phyloP scores from a whole-genome alignment of 2,888 invertebrate genomes.

The Atethmia centrago region DNA sequence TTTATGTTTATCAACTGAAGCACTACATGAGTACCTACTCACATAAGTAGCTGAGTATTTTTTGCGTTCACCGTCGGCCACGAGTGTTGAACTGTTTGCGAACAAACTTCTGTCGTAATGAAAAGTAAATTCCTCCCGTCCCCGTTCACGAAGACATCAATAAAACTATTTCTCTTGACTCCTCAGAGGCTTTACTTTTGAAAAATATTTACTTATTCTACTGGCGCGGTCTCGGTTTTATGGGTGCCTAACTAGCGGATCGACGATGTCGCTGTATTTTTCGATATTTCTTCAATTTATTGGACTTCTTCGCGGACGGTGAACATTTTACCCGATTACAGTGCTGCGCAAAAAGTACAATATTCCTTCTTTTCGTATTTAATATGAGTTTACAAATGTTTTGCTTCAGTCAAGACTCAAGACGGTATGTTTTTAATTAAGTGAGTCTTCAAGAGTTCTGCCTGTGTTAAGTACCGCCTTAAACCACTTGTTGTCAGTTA shows the following conservation, averaged over 20 bases:
- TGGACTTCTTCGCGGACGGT: slow-evolving; percentile 56
- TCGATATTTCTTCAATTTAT: slow-evolving; percentile 68
- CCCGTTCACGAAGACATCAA: slow-evolving; percentile 81
- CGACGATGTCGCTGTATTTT: slow-evolving; percentile 59
- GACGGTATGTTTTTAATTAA: slow-evolving; percentile 20
- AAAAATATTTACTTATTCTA: slow-evolving; percentile 83
- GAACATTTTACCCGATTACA: slow-evolving; percentile 57
- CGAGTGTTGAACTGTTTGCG: slow-evolving; percentile 84
- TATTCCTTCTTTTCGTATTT: slow-evolving; percentile 40
- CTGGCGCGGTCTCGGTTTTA: slow-evolving; percentile 66
- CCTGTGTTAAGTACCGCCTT: slow-evolving; percentile 8
- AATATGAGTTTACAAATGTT: slow-evolving; percentile 23
- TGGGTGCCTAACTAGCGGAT: slow-evolving; percentile 66
- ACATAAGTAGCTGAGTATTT: slow-evolving; percentile 58
- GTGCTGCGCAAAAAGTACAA: slow-evolving; percentile 40
- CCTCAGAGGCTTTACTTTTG: slow-evolving; percentile 73
- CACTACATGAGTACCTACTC: slow-evolving; percentile 35
- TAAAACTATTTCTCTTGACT: slow-evolving; percentile 83
- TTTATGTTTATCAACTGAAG: slow-evolving; percentile 59
- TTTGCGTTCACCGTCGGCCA: slow-evolving; percentile 62
- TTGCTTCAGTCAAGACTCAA: slow-evolving; percentile 9
- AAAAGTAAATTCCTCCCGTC: slow-evolving; percentile 84
- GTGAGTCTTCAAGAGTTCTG: slow-evolving; percentile 14
- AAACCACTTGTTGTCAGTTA: slow-evolving; percentile 32
- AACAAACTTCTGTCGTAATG: slow-evolving; percentile 86